These are phyloP conservation scores for Neomorphus geoffroyi DNA, from an alignment of 2,797 vertebrate genomes.

Conservation along the genomic window DNA sequence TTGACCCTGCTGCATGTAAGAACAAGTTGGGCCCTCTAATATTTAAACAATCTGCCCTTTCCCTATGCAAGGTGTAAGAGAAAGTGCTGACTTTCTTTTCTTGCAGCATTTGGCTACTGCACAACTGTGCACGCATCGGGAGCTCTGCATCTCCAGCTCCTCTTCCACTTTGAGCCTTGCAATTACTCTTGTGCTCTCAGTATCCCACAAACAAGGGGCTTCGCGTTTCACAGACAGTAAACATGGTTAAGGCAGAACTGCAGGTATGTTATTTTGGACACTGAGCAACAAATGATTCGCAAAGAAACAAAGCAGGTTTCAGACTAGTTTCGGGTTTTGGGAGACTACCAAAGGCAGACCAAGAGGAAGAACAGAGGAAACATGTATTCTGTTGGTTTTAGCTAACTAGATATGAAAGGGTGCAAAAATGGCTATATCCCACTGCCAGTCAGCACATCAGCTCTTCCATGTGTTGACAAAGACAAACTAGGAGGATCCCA, in stretches of 20 bases:
- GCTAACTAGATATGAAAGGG: background rate
- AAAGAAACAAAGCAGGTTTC: constrained; percentile 3
- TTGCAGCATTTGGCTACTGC: background rate
- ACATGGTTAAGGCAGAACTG: background rate
- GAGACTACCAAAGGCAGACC: background rate
- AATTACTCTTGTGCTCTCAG: background rate
- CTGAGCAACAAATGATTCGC: background rate
- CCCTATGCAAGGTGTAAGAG: background rate
- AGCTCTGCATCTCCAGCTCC: background rate
- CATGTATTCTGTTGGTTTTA: background rate
- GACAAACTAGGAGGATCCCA: constrained; percentile 17
- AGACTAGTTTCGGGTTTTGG: background rate
- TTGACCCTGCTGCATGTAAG: accelerated
- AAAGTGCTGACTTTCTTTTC: background rate
- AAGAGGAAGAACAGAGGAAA: background rate
- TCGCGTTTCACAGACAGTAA: background rate
- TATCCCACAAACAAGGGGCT: background rate
- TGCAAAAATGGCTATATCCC: background rate
- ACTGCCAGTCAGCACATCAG: background rate
- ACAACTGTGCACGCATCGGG: accelerated
- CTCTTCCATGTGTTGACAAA: background rate
- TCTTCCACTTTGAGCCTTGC: accelerated
- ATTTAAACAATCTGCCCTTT: background rate
- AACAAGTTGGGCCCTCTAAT: background rate
- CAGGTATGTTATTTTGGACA: background rate